Base-by-base conservation (phyloP, 1,140 invertebrate genomes). In the Cryptotermes secundus region DNA sequence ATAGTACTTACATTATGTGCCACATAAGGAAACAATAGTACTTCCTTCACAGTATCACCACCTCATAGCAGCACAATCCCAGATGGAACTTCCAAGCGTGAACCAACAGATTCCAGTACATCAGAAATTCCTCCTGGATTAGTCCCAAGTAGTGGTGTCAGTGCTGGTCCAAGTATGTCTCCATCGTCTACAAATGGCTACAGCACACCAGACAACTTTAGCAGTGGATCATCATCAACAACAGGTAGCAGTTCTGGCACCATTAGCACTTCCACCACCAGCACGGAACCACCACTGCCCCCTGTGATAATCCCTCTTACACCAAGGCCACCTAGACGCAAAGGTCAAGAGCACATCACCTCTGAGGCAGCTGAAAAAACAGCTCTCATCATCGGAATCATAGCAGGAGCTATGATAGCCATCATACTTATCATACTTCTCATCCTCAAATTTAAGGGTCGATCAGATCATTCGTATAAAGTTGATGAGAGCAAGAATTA, bases 381-480 rank as follows among this genome's bases (percentile, higher is more conserved):
- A 0, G 95, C 93, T 7, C 91, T 97, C 86, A 95, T 97, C 79
- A 96, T 97, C 65, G 95, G 96, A 83, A 97, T 98, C 85, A 96
- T 98, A 84, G 97, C 96, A 0, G 97, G 96, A 35, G 95, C 97
- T 14, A 91, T 99, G 79, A 97, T 99, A 87, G 96, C 96, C 35
- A 95, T 99, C 85, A 95, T 99, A 24, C 92, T 98, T 49, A 94
- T 99, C 84, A 96, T 97, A 31, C 93, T 98, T 49, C 93, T 98
- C 82, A 95, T 99, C 84, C 93, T 98, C 86, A 97, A 97, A 89
- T 96, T 96, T 89, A 96, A 97, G 89, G 95, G 95, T 86, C 93
- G 96, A 80, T 93, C 96, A n/a, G 96, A 97, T 88, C 93, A 95
- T 24, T 95, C 95, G n/a, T 98, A 97, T 88, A 98, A 98, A 89